phyloP scores from a whole-genome alignment of 2,113 vertebrate species.

The Phasianus colchicus region DNA sequence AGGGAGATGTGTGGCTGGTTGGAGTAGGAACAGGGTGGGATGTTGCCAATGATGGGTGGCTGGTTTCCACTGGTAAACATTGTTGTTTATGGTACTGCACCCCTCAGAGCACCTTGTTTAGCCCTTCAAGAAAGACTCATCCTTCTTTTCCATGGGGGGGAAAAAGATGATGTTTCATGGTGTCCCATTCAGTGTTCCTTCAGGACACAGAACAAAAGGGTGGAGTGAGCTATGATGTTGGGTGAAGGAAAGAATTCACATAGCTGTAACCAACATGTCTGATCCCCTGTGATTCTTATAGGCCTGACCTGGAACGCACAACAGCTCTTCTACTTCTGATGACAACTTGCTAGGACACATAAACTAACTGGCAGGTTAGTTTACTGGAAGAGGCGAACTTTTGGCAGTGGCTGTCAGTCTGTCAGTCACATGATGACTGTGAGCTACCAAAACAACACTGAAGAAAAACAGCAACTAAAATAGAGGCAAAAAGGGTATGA shows the following conservation, averaged over 20 bases:
- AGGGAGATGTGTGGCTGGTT: slow-evolving; percentile 49
- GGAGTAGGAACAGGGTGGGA: slow-evolving; percentile 18
- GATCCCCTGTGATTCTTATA: not conserved
- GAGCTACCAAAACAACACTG: not conserved
- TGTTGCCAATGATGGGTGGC: not conserved
- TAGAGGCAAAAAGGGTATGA: not conserved
- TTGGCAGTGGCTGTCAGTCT: not conserved
- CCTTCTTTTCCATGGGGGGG: not conserved
- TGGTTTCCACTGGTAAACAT: slow-evolving; percentile 47
- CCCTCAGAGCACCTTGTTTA: not conserved
- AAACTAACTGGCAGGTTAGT: not conserved
- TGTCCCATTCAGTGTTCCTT: not conserved
- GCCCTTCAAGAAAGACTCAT: not conserved
- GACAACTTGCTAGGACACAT: not conserved
- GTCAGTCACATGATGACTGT: not conserved
- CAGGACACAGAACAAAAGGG: not conserved
- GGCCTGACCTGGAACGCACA: not conserved
- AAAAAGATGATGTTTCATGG: not conserved
- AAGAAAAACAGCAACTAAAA: not conserved
- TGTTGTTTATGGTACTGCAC: not conserved
- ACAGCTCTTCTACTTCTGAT: not conserved
- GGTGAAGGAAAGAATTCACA: not conserved
- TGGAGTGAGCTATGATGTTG: not conserved
- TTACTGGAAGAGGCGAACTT: not conserved
- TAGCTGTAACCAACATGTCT: not conserved